Conservation (phyloP, 2,888 invertebrate species). For the Lepetodrilus schrolli region DNA sequence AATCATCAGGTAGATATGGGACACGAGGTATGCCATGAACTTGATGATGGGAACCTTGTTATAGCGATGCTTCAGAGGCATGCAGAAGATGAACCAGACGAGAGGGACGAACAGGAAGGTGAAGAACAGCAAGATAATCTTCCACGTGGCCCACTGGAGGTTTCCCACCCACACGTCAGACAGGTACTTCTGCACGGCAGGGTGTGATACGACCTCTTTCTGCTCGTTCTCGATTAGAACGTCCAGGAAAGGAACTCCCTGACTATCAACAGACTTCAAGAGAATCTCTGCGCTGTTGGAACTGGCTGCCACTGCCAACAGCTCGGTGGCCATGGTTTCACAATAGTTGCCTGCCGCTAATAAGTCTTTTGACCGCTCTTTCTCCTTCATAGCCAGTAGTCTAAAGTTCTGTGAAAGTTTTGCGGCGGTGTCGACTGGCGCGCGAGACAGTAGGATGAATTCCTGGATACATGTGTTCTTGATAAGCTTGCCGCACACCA, state of each 20-base stretch:
- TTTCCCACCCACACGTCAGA: slow-evolving; percentile 97
- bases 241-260: slow-evolving; percentile 95
- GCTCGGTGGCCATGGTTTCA: slow-evolving; percentile 97
- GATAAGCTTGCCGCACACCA: slow-evolving; percentile 94
- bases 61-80: slow-evolving; percentile 94
- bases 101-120: slow-evolving; percentile 91
- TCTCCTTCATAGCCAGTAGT: slow-evolving; percentile 92
- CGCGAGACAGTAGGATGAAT: slow-evolving; percentile 98
- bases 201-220: slow-evolving; percentile 93
- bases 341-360: slow-evolving; percentile 96
- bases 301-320: slow-evolving; percentile 93
- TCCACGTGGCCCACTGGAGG: slow-evolving; percentile 95
- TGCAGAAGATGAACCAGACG: slow-evolving; percentile 95
- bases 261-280: slow-evolving; percentile 93
- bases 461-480: slow-evolving; percentile 97
- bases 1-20: slow-evolving; percentile 97
- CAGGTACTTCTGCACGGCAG: slow-evolving; percentile 96
- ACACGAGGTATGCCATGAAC: slow-evolving; percentile 99
- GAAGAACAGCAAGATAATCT: slow-evolving; percentile 89
- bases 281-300: slow-evolving; percentile 95
- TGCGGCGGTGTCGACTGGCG: slow-evolving; percentile 98
- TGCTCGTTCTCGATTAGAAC: slow-evolving; percentile 98
- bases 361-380: slow-evolving; percentile 97
- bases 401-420: slow-evolving; percentile 88
- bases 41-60: slow-evolving; percentile 99